Percentiles rank a stretch among this genome's conserved stretches.
phyloP scores from a whole-genome alignment of 2,113 vertebrate species.

The Rhipidura dahli region DNA sequence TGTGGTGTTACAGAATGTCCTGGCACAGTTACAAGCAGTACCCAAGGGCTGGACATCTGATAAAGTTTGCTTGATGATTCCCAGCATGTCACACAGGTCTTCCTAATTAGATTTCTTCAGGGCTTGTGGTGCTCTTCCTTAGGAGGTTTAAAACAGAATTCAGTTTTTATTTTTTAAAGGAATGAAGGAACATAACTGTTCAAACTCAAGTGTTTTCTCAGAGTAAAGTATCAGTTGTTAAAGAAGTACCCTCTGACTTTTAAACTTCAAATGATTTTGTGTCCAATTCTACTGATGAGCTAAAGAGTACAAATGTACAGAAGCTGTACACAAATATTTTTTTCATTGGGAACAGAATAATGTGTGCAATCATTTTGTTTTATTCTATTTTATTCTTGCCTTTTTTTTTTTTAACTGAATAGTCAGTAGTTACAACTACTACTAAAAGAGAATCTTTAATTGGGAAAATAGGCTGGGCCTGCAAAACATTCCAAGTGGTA shows the following conservation, averaged over 20 bases:
- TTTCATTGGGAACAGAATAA: not conserved
- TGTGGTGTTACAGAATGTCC: not conserved
- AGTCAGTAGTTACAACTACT: not conserved
- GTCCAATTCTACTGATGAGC: not conserved
- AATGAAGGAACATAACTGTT: not conserved
- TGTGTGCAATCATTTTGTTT: not conserved
- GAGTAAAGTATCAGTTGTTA: slow-evolving; percentile 40
- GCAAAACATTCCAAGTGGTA: not conserved
- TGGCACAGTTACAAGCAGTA: not conserved
- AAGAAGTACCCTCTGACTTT: slow-evolving; percentile 32
- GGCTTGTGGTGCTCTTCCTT: not conserved
- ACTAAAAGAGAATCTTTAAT: not conserved
- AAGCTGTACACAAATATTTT: not conserved
- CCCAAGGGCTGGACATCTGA: not conserved
- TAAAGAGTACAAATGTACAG: not conserved
- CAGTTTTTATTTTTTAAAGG: not conserved
- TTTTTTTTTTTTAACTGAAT: not conserved
- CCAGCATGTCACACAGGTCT: not conserved
- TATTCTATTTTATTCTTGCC: not conserved
- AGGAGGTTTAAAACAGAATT: slow-evolving; percentile 16
- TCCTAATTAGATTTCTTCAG: slow-evolving; percentile 14
- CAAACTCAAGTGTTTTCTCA: not conserved
- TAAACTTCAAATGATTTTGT: slow-evolving; percentile 16
- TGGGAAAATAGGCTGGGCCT: not conserved
- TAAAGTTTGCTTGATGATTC: not conserved